phyloP scores from a whole-genome alignment of 2,888 invertebrate genomes.

The Nomada lathburiana region DNA sequence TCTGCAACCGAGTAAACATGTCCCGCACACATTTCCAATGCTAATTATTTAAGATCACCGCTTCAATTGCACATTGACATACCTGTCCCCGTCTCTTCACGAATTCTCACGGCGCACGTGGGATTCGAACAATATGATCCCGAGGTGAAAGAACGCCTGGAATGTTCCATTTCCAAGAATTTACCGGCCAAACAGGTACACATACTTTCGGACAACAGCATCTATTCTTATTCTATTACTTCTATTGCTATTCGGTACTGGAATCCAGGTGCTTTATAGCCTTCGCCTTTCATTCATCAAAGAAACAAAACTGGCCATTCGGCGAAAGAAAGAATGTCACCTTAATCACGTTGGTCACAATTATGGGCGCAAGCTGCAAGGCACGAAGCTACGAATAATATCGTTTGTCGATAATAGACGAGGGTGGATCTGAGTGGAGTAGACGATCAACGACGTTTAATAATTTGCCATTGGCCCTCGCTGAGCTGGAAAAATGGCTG shows the following conservation, averaged over 20 bases:
- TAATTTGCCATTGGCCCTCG: conserved; percentile 31
- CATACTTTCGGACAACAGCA: too few relatives aligned
- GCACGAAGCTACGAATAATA: conserved; percentile 24
- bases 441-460: conserved; percentile 6
- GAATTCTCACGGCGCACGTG: too few relatives aligned
- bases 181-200: background rate
- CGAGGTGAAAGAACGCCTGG: conserved; percentile 8
- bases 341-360: conserved; percentile 59
- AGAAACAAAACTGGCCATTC: background rate
- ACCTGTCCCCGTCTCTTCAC: too few relatives aligned
- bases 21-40: too few relatives aligned
- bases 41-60: too few relatives aligned
- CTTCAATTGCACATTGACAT: too few relatives aligned
- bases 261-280: too few relatives aligned
- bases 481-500: conserved; percentile 13
- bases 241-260: too few relatives aligned
- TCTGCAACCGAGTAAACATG: too few relatives aligned
- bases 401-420: conserved; percentile 46
- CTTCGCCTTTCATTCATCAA: too few relatives aligned
- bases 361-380: conserved; percentile 36
- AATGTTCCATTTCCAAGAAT: conserved; percentile 6
- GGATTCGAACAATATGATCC: conserved; percentile 19
- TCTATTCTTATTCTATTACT: too few relatives aligned
- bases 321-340: conserved; percentile 5
- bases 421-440: background rate